A percentile compares a stretch with the other conserved stretches of the same genome.
phyloP scores from a whole-genome alignment of 2,888 invertebrate genomes.

The Ophonus ardosiacus region DNA sequence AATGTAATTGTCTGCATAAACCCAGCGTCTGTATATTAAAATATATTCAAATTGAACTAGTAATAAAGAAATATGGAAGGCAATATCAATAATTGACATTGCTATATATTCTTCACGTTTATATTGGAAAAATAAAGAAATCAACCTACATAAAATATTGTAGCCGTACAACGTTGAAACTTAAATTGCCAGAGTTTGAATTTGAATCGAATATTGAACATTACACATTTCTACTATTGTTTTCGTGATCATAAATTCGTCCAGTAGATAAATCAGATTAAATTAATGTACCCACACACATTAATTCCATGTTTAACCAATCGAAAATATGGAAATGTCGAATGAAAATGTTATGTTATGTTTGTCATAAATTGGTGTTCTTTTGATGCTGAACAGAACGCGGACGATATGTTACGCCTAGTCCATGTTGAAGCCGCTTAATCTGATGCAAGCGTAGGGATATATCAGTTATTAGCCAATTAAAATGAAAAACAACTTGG shows the following conservation, averaged over 20 bases:
- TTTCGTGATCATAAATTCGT: neutral
- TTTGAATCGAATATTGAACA: neutral
- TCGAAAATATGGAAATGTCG: conserved; percentile 17
- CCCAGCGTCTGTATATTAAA: too few species aligned
- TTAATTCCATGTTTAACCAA: conserved; percentile 1
- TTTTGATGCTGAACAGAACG: conserved; percentile 2
- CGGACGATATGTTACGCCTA: conserved; percentile 50
- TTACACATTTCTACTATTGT: neutral
- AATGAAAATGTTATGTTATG: conserved; percentile 2
- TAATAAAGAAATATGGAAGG: too few species aligned
- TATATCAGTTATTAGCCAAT: conserved; percentile 54
- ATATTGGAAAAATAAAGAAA: neutral
- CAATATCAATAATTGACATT: too few species aligned
- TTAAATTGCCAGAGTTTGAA: neutral
- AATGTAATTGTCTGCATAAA: too few species aligned
- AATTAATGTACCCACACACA: neutral
- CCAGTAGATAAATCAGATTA: neutral
- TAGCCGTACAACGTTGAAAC: neutral
- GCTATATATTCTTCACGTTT: neutral
- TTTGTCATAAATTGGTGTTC: conserved; percentile 33
- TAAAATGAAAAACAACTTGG: conserved; percentile 42
- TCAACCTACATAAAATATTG: neutral
- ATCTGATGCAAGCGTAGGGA: conserved; percentile 44
- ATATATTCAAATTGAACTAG: too few species aligned
- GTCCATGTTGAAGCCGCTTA: conserved; percentile 45